A percentile compares a stretch with the other conserved stretches of the same genome.
Conservation (phyloP, 2,797 vertebrate species). For the Nannoperca obscura region DNA sequence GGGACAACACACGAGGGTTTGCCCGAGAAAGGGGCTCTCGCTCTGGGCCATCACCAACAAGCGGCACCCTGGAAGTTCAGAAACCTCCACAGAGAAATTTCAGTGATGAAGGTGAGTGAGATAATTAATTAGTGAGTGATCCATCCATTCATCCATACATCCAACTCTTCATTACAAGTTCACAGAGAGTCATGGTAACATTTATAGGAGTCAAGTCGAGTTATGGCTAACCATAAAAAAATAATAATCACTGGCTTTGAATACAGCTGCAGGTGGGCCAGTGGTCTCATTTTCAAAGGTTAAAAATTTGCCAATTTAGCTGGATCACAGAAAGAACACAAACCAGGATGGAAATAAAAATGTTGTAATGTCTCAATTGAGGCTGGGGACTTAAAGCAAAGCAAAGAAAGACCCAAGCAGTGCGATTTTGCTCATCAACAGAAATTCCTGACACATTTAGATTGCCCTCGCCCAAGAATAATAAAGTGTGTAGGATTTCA, state of each 20-base stretch:
- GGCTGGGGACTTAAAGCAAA: slow-evolving; percentile 59
- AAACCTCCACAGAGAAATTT: slow-evolving; percentile 85
- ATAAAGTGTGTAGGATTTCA: slow-evolving; percentile 77
- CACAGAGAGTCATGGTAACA: slow-evolving; percentile 32
- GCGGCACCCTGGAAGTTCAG: slow-evolving; percentile 87
- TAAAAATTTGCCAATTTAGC: slow-evolving; percentile 76
- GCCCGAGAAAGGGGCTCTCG: slow-evolving; percentile 84
- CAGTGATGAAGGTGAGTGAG: slow-evolving; percentile 90
- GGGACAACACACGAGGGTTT: slow-evolving; percentile 82
- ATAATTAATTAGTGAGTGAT: not conserved
- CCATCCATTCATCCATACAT: slow-evolving; percentile 9
- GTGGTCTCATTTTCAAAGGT: slow-evolving; percentile 68
- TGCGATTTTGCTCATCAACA: slow-evolving; percentile 76
- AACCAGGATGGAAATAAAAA: slow-evolving; percentile 80
- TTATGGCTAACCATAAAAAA: slow-evolving; percentile 53
- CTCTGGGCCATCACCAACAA: slow-evolving; percentile 87
- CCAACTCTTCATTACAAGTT: no score
- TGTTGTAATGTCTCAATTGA: slow-evolving; percentile 69
- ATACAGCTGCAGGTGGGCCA: slow-evolving; percentile 60
- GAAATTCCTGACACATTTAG: slow-evolving; percentile 74
- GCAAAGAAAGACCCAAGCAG: slow-evolving; percentile 58
- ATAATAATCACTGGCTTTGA: slow-evolving; percentile 41
- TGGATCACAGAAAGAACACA: slow-evolving; percentile 66
- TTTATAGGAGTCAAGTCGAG: slow-evolving; percentile 7
- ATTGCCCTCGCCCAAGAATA: slow-evolving; percentile 75